phyloP scores from a whole-genome alignment of 1,140 invertebrate species.

The Ooceraea biroi region DNA sequence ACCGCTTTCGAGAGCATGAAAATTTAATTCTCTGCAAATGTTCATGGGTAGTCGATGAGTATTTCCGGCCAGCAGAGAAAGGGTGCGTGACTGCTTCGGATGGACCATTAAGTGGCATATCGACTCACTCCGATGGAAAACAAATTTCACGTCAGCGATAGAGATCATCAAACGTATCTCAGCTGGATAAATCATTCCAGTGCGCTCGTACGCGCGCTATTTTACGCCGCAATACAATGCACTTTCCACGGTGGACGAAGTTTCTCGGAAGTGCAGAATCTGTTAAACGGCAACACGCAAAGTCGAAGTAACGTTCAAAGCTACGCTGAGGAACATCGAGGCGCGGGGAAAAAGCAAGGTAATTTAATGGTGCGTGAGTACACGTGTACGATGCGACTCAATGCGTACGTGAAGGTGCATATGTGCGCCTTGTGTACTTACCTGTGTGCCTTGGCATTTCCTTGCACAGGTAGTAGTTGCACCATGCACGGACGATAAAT shows the following conservation, averaged over 20 bases:
- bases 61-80: background rate
- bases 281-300: conserved; percentile 55
- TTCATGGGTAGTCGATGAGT: too few species aligned
- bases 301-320: conserved; percentile 40
- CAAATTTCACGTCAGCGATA: conserved; percentile 35
- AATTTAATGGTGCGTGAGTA: conserved; percentile 45
- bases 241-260: conserved; percentile 15
- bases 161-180: conserved; percentile 7
- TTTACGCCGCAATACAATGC: conserved; percentile 6
- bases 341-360: conserved; percentile 16
- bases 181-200: background rate
- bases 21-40: background rate
- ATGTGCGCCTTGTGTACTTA: conserved; percentile 41
- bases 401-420: background rate
- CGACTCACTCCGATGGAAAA: background rate
- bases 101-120: background rate
- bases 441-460: conserved; percentile 69
- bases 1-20: too few species aligned
- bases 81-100: background rate
- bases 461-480: conserved; percentile 64
- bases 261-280: conserved; percentile 55
- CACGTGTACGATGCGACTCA: background rate
- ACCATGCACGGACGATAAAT: conserved; percentile 35
- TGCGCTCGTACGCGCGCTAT: background rate
- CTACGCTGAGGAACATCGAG: conserved; percentile 11